Evolutionary conservation across 1,140 invertebrate species (phyloP).

Genomic region (Apis mellifera): DNA sequence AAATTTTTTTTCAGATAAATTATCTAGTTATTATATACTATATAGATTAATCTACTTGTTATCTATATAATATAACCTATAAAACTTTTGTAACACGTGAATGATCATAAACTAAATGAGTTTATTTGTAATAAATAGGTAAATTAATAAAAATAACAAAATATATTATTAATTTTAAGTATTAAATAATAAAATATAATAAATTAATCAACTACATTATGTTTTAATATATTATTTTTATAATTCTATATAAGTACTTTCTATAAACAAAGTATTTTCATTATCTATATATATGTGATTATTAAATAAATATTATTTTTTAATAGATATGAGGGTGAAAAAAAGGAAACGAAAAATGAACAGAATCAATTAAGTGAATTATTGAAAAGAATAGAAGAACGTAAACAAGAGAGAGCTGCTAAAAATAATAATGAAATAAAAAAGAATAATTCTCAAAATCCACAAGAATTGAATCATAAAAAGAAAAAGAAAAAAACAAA

Average conservation of each 20-base stretch:
- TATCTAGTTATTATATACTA: background rate
- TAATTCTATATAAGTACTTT: background rate
- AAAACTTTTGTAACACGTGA: conserved; percentile 2
- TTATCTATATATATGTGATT: background rate
- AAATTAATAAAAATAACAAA: conserved; percentile 32
- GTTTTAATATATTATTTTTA: background rate
- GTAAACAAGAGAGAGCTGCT: conserved; percentile 66
- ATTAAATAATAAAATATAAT: conserved; percentile 16
- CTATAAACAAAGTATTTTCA: background rate
- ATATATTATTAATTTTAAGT: conserved; percentile 2
- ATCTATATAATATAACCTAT: conserved; percentile 23
- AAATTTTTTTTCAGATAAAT: background rate
- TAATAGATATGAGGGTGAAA: conserved; percentile 80
- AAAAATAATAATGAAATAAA: conserved; percentile 4
- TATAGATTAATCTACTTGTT: background rate
- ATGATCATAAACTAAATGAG: conserved; percentile 72
- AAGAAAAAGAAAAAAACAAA: background rate
- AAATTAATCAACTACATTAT: conserved; percentile 1
- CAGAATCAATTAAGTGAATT: conserved; percentile 83
- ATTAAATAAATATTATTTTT: conserved; percentile 27
- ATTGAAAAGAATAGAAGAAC: conserved; percentile 83
- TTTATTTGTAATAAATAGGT: conserved; percentile 82
- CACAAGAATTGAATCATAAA: background rate
- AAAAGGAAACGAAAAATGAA: conserved; percentile 76
- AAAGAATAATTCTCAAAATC: background rate